Base-by-base conservation (phyloP, 2,888 invertebrate species). In the Hesperia comma region DNA sequence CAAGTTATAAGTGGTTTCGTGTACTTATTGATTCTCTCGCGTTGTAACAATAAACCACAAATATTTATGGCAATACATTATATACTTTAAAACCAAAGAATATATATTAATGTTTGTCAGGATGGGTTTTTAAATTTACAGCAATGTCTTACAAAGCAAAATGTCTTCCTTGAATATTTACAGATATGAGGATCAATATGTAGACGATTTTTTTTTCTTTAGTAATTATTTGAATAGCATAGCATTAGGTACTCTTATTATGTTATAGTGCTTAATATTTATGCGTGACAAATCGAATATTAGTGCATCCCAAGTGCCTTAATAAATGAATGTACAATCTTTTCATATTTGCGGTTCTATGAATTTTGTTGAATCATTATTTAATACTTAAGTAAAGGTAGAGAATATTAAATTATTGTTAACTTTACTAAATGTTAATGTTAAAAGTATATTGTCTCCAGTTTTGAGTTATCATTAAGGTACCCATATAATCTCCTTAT, bases 321-420 rank as follows among this genome's bases (percentile, higher is more conserved):
- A 87, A 83, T 85, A 86, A 51, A 83, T 85, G 71, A 85, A 83
- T 90, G 90, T 91, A 91, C 89, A 90, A 91, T 88, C 80, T 87
- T 86, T 84, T 83, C 79, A 83, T 81, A 78, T 80, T 83, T 80
- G 83, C 86, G 92, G 88, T 90, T 88, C 88, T 90, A 86, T 88
- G 85, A 73, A 80, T 83, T 81, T 82, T 90, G 89, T 91, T 91
- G 87, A 79, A 84, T 87, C 86, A 66, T 90, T 88, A 83, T 79
- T 81, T 81, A 72, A 78, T 84, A 84, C 81, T 85, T 88, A 86
- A 86, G 85, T 86, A 88, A 87, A 87, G 84, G 84, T 88, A 88
- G 88, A 88, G 84, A 90, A 92, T 90, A 92, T 91, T 92, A 92
- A 92, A 91, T 91, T 91, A 92, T 92, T 92, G 91, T 92, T 92